A percentile compares a stretch with the other conserved stretches of the same genome.
Conservation (phyloP, 1,140 invertebrate genomes). For the Agraylea sexmaculata region DNA sequence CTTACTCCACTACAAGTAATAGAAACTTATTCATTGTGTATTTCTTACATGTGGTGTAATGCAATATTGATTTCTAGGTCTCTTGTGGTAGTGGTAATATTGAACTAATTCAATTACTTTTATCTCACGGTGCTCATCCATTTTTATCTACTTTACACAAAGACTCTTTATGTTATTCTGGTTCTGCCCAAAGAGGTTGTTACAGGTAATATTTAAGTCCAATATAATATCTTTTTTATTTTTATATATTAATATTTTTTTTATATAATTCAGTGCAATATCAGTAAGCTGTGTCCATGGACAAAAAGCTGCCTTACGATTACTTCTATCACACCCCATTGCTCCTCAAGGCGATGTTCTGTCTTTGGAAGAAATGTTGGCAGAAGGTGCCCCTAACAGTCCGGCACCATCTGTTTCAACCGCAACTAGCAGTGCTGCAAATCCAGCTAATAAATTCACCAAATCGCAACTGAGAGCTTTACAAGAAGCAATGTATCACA, state of each 20-base stretch:
- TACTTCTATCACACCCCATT: constrained; percentile 65
- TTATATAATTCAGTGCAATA: constrained; percentile 57
- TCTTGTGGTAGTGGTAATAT: constrained; percentile 70
- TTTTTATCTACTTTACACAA: constrained; percentile 74
- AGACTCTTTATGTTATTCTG: constrained; percentile 73
- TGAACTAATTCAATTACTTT: constrained; percentile 66
- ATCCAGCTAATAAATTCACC: constrained; percentile 46
- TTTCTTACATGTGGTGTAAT: no score
- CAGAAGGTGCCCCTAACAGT: constrained; percentile 53
- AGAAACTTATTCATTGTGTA: neutral
- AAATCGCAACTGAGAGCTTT: constrained; percentile 74
- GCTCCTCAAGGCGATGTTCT: constrained; percentile 63
- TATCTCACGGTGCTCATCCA: constrained; percentile 74
- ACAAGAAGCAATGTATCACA: constrained; percentile 88
- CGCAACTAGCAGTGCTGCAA: constrained; percentile 22
- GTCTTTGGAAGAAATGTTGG: constrained; percentile 80
- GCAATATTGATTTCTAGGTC: constrained; percentile 38
- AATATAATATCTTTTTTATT: neutral
- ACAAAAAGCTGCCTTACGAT: constrained; percentile 61
- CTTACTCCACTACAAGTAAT: constrained; percentile 71
- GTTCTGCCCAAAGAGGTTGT: constrained; percentile 69
- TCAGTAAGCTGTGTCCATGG: constrained; percentile 80
- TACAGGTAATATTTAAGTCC: constrained; percentile 43
- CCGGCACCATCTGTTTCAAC: constrained; percentile 33
- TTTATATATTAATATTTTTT: neutral